Evolutionary conservation across 2,888 invertebrate species (phyloP).

Genomic region (Oligia strigilis): DNA sequence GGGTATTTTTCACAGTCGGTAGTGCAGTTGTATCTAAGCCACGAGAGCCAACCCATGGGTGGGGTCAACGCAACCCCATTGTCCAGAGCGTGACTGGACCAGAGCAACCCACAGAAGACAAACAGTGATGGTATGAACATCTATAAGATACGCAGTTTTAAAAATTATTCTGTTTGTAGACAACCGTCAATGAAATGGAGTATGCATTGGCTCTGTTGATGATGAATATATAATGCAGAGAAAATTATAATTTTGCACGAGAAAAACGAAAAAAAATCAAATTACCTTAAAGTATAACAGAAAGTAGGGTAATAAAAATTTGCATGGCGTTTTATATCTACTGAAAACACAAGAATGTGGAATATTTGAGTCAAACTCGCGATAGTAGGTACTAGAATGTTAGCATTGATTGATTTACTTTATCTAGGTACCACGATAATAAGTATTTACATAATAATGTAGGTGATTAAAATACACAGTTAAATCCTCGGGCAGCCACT

Average conservation of each 20-base stretch:
- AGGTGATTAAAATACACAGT: constrained; percentile 13
- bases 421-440: background rate
- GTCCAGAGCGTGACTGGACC: constrained; percentile 80
- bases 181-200: too few species aligned
- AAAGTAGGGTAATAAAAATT: background rate
- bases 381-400: constrained; percentile 24
- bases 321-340: constrained; percentile 23
- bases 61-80: constrained; percentile 92
- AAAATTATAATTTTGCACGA: background rate
- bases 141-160: constrained; percentile 11
- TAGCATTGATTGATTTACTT: constrained; percentile 35
- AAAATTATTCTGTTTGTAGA: background rate
- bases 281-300: background rate
- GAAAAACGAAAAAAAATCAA: background rate
- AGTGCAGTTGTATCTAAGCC: constrained; percentile 92
- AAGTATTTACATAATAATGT: constrained; percentile 23
- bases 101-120: constrained; percentile 60
- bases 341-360: constrained; percentile 8
- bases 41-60: constrained; percentile 94
- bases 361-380: constrained; percentile 27
- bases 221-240: background rate
- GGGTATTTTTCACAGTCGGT: constrained; percentile 92
- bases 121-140: constrained; percentile 54
- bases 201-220: background rate
- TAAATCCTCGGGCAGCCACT: too few species aligned